phyloP scores from a whole-genome alignment of 2,888 invertebrate species.

The Tanytarsus gracilentus region DNA sequence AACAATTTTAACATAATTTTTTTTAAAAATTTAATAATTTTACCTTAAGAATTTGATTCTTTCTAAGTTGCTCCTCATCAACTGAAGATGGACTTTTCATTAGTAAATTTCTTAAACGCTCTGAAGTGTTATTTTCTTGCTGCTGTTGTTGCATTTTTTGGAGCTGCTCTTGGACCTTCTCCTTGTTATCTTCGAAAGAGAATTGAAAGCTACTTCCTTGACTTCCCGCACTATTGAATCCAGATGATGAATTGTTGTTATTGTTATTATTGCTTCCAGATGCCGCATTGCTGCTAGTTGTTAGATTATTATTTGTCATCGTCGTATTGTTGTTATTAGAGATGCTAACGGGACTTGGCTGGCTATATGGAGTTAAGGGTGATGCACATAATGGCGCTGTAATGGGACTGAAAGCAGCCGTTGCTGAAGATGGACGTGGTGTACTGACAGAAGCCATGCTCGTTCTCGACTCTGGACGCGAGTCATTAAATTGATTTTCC shows the following conservation, averaged over 20 bases:
- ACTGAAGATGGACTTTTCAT: constrained; percentile 38
- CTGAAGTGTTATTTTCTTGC: constrained; percentile 46
- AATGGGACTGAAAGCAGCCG: constrained; percentile 45
- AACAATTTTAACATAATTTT: constrained; percentile 1
- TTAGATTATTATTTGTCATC: constrained; percentile 34
- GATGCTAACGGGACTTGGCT: constrained; percentile 46
- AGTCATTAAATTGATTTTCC: constrained; percentile 43
- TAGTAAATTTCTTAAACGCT: constrained; percentile 46
- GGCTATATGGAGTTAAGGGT: constrained; percentile 46
- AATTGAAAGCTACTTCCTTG: constrained; percentile 11
- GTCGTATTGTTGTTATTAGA: constrained; percentile 33
- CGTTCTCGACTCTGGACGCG: constrained; percentile 56
- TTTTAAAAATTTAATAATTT: constrained; percentile 4
- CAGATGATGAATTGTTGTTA: constrained; percentile 33
- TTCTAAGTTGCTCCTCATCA: constrained; percentile 38
- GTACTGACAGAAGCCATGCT: constrained; percentile 54
- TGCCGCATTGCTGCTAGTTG: constrained; percentile 33
- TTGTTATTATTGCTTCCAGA: constrained; percentile 31
- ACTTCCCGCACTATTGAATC: constrained; percentile 30
- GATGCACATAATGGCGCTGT: constrained; percentile 45
- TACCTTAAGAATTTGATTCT: constrained; percentile 35
- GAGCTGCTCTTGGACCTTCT: constrained; percentile 32
- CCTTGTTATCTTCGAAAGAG: constrained; percentile 34
- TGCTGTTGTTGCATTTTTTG: constrained; percentile 31
- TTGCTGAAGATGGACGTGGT: constrained; percentile 54